phyloP scores from a whole-genome alignment of 2,797 vertebrate genomes.

The Pteropus rufus region DNA sequence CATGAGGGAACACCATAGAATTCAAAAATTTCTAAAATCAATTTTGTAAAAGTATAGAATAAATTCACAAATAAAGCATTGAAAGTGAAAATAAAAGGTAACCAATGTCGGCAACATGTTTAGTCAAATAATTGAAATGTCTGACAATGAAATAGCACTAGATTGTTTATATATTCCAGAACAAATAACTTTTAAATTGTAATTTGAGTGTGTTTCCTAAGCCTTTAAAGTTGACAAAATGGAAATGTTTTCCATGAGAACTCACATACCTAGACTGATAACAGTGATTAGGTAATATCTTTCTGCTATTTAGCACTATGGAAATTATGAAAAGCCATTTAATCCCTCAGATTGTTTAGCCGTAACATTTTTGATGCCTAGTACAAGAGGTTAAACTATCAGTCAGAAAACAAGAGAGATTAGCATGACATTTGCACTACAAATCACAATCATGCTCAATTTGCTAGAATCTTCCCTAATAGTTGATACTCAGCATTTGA shows the following conservation, averaged over 20 bases:
- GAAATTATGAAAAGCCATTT: constrained; percentile 66
- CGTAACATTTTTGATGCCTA: constrained; percentile 54
- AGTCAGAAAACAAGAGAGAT: constrained; percentile 59
- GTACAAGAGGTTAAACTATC: constrained; percentile 46
- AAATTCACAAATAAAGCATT: background rate
- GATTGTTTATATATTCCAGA: background rate
- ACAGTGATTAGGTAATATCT: constrained; percentile 46
- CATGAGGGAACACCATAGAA: constrained; percentile 27
- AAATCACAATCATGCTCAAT: constrained; percentile 57
- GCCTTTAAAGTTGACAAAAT: constrained; percentile 45
- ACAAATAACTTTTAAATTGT: constrained; percentile 44
- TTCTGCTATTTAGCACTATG: constrained; percentile 54
- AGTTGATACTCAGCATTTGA: constrained; percentile 47
- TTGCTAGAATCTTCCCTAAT: constrained; percentile 57
- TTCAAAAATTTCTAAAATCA: constrained; percentile 5
- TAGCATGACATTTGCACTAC: constrained; percentile 49
- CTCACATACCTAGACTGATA: constrained; percentile 46
- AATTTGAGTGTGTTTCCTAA: constrained; percentile 48
- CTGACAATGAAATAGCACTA: constrained; percentile 25
- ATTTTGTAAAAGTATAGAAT: background rate
- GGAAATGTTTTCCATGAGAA: constrained; percentile 25
- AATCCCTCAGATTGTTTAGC: constrained; percentile 45
- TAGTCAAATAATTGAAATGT: constrained; percentile 43
- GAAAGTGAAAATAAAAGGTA: background rate
- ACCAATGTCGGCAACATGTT: background rate